Percentiles rank a stretch among this genome's conserved stretches.
Conservation (phyloP, 1,140 invertebrate species). For the Drosophila lacertosa region DNA sequence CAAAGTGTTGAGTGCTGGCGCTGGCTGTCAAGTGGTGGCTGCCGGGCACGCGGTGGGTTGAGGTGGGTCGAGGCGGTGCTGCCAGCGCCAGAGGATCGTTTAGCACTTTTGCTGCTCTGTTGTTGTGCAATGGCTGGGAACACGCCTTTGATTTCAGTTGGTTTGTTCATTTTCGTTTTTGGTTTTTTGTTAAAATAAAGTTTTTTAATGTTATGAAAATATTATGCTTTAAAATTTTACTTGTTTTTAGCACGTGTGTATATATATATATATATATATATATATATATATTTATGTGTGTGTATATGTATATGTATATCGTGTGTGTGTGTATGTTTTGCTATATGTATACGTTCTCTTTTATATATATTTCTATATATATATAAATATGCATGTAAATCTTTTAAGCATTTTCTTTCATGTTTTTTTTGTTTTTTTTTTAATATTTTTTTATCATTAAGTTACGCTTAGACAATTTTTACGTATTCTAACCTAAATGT, state of each 20-base stretch:
- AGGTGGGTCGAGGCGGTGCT: not conserved
- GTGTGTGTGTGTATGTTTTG: constrained; percentile 32
- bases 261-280: constrained; percentile 24
- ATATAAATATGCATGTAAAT: constrained; percentile 24
- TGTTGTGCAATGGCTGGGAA: constrained; percentile 57
- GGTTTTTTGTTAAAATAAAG: constrained; percentile 48
- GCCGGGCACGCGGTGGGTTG: constrained; percentile 38
- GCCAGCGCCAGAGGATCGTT: constrained; percentile 24
- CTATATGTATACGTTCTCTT: constrained; percentile 1
- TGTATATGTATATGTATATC: constrained; percentile 33
- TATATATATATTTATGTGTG: constrained; percentile 24
- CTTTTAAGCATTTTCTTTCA: constrained; percentile 55
- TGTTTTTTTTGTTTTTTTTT: constrained; percentile 34
- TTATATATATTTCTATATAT: constrained; percentile 25
- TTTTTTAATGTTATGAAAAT: constrained; percentile 67
- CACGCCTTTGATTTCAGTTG: constrained; percentile 3
- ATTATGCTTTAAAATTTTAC: constrained; percentile 65
- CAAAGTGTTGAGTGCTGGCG: constrained; percentile 77
- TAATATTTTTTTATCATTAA: constrained; percentile 79
- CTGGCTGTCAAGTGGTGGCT: constrained; percentile 73
- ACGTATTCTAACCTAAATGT: constrained; percentile 81
- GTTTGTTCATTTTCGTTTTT: too few species aligned
- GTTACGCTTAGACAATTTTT: constrained; percentile 79
- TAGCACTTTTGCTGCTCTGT: constrained; percentile 43
- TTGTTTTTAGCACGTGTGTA: constrained; percentile 47